Percentiles rank a stretch among this genome's conserved stretches.
phyloP scores from a whole-genome alignment of 2,888 invertebrate species.

The Drosophila nr. perissopoda region DNA sequence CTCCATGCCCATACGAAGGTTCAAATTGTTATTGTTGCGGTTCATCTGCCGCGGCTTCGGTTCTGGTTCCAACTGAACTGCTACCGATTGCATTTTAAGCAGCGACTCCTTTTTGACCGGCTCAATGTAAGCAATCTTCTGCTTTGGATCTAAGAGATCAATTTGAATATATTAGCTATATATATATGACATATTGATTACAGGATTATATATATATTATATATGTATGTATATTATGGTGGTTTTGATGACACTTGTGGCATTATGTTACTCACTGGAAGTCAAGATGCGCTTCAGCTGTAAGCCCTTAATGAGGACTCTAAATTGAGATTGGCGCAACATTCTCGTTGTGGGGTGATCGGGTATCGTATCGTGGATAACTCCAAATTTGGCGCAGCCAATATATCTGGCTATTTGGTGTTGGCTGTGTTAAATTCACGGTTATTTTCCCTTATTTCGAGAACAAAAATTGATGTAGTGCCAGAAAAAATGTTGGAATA shows the following conservation, averaged over 20 bases:
- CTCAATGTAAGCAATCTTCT: slow-evolving; percentile 15
- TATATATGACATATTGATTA: neutral
- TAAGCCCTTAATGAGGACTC: slow-evolving; percentile 23
- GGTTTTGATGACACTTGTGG: neutral
- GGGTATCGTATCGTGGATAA: slow-evolving; percentile 24
- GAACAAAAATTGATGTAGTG: slow-evolving; percentile 52
- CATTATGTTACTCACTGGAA: slow-evolving; percentile 34
- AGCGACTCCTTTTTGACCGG: slow-evolving; percentile 13
- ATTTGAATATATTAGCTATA: neutral
- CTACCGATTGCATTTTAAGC: neutral
- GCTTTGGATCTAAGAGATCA: slow-evolving; percentile 17
- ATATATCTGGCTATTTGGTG: slow-evolving; percentile 24
- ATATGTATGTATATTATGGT: neutral
- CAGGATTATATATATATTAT: neutral
- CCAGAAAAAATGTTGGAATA: slow-evolving; percentile 56
- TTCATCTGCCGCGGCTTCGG: neutral
- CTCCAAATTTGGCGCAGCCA: slow-evolving; percentile 38
- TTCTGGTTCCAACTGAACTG: neutral
- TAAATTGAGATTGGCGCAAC: slow-evolving; percentile 52
- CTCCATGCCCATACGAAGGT: slow-evolving; percentile 6
- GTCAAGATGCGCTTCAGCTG: slow-evolving; percentile 36
- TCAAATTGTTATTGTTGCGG: slow-evolving; percentile 5
- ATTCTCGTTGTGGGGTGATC: slow-evolving; percentile 24
- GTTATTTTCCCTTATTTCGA: slow-evolving; percentile 51
- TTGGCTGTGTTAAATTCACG: slow-evolving; percentile 32